These are phyloP conservation scores for Antheraea pernyi DNA, from an alignment of 1,140 invertebrate genomes.

Conservation along the genomic window DNA sequence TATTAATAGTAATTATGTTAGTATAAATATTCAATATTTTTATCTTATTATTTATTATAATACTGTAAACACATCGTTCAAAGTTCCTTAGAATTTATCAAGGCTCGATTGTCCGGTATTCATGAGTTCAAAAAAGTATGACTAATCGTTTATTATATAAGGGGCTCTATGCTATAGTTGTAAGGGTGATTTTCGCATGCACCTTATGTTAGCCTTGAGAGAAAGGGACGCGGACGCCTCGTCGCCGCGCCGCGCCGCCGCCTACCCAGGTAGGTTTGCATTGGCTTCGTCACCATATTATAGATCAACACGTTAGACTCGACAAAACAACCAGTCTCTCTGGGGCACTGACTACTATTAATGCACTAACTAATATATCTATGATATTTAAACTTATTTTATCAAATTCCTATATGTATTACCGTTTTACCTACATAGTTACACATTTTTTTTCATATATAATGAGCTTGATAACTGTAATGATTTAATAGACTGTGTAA, in stretches of 20 bases:
- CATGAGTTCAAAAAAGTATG: slow-evolving; percentile 44
- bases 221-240: slow-evolving; percentile 60
- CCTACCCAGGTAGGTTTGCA: slow-evolving; percentile 56
- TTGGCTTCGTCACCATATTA: slow-evolving; percentile 27
- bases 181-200: slow-evolving; percentile 41
- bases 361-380: too few species aligned
- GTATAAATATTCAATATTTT: background rate
- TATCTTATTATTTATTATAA: background rate
- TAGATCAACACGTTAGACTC: slow-evolving; percentile 26
- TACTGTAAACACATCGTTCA: slow-evolving; percentile 12
- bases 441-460: too few species aligned
- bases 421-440: too few species aligned
- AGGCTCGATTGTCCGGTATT: slow-evolving; percentile 48
- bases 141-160: slow-evolving; percentile 20
- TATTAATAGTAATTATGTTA: slow-evolving; percentile 4
- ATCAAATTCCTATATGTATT: too few species aligned
- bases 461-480: background rate
- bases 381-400: too few species aligned
- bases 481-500: background rate
- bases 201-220: slow-evolving; percentile 54
- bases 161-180: slow-evolving; percentile 3
- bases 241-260: slow-evolving; percentile 54
- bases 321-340: slow-evolving; percentile 1
- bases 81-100: slow-evolving; percentile 27
- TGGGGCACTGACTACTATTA: too few species aligned